Percentiles rank a stretch among this genome's conserved stretches.
These are phyloP conservation scores for Crematogaster levior DNA, from an alignment of 2,888 invertebrate genomes.

Conservation along the genomic window DNA sequence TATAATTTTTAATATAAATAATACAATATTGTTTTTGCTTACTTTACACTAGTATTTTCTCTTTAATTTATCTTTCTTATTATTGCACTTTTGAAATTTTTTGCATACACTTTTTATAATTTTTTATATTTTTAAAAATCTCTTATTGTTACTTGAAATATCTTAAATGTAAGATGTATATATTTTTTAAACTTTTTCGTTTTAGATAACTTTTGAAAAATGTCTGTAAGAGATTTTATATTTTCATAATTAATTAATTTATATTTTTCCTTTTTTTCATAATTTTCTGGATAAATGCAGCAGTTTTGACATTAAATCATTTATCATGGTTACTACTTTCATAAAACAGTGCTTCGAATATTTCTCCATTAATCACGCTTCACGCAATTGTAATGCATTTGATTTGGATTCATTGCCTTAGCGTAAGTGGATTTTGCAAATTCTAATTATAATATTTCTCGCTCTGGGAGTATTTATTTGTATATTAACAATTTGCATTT, in stretches of 20 bases:
- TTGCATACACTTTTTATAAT: not conserved
- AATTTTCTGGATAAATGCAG: not conserved
- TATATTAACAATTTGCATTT: conserved; percentile 1
- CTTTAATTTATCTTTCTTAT: not conserved
- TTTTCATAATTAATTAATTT: not conserved
- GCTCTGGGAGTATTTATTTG: not conserved
- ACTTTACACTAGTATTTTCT: not conserved
- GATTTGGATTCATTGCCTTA: not conserved
- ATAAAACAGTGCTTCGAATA: not conserved
- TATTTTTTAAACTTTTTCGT: not conserved
- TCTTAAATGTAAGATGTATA: not conserved
- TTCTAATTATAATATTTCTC: not conserved
- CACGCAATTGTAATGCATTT: not conserved
- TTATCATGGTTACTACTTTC: not conserved
- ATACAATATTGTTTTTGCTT: not conserved
- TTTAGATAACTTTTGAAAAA: not conserved
- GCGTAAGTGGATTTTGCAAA: not conserved
- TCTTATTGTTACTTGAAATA: not conserved
- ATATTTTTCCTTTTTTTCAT: not conserved
- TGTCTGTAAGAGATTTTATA: not conserved
- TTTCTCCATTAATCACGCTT: not conserved
- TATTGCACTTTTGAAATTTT: not conserved
- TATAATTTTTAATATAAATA: not conserved
- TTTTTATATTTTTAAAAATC: not conserved
- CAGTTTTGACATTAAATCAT: not conserved